A percentile compares a stretch with the other conserved stretches of the same genome.
Conservation (phyloP, 2,113 vertebrate genomes). For the Rhinopomastus cyanomelas region DNA sequence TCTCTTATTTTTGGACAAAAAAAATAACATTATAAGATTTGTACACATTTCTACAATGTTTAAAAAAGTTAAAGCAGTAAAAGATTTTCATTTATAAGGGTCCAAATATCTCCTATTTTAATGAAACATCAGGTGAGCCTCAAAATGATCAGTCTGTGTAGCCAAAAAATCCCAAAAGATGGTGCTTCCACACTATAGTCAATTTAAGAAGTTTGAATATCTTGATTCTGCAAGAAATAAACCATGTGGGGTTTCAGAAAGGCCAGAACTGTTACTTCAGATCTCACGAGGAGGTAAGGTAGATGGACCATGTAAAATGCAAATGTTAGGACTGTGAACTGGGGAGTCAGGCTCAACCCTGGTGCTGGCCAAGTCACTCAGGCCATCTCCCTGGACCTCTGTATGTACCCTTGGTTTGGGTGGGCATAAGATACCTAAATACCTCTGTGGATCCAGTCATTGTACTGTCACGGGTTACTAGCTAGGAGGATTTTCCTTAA, state of each 20-base stretch:
- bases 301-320: not conserved
- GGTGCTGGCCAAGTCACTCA: not conserved
- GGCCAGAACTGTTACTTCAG: not conserved
- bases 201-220: not conserved
- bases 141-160: not conserved
- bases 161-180: not conserved
- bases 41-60: not conserved
- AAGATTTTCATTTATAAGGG: not conserved
- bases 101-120: not conserved
- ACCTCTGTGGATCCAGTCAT: not conserved
- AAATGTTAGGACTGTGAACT: not conserved
- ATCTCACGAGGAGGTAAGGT: not conserved
- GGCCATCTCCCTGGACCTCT: accelerated
- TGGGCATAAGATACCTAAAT: not conserved
- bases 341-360: not conserved
- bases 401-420: not conserved
- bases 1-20: not conserved
- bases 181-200: not conserved
- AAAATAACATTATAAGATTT: accelerated
- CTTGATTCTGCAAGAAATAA: not conserved
- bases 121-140: not conserved
- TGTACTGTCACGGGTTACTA: not conserved
- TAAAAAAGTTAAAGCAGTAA: not conserved
- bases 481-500: not conserved
- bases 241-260: accelerated